Base-by-base conservation (phyloP, 2,888 invertebrate genomes). In the Cephonodes hylas region DNA sequence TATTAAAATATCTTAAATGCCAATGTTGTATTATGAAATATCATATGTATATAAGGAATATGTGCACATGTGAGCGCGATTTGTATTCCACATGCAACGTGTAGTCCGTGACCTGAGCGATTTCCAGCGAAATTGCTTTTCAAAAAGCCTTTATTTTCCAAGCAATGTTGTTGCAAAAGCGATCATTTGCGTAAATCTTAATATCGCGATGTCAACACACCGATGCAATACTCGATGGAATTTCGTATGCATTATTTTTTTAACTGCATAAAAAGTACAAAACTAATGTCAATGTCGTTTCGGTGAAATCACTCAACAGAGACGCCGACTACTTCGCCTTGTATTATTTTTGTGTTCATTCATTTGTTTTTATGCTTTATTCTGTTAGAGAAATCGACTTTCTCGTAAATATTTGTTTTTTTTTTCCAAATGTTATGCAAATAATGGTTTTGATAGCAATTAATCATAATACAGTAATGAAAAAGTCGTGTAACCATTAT, bases 231-330 rank as follows among this genome's bases (percentile, higher is more conserved):
- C 73, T 74, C 72, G 69, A 77, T 75, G 75, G 78, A 79, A 82
- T 77, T 78, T 74, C 75, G 73, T 76, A 73, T 77, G 72, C 66
- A 70, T 63, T 61, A 42, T 46, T 45, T 45, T 46, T 34, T 5
- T 34, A 18, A n/a, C n/a, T n/a, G n/a, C n/a, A 34, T 60, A 18
- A 34, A 60, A 48, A 60, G 5, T 48, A 46, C 44, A 60, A 60
- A 59, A 58, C 25, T 31, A 73, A 89, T 88, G 88, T 86, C 90
- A 91, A 89, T 88, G 88, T 85, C 87, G 71, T 22, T 65, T 79
- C 76, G 70, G 75, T 70, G 66, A 76, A 81, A 74, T 63, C 74
- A 75, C 45, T 80, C 66, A 68, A 77, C 69, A 66, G 76, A 76
- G 72, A 79, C 78, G 67, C 63, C 59, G 56, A 44, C 27, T 18